Evolutionary conservation across 2,888 invertebrate genomes (phyloP), one percentile per base, ranked within the genome.

Genomic region (Pammene aurita): DNA sequence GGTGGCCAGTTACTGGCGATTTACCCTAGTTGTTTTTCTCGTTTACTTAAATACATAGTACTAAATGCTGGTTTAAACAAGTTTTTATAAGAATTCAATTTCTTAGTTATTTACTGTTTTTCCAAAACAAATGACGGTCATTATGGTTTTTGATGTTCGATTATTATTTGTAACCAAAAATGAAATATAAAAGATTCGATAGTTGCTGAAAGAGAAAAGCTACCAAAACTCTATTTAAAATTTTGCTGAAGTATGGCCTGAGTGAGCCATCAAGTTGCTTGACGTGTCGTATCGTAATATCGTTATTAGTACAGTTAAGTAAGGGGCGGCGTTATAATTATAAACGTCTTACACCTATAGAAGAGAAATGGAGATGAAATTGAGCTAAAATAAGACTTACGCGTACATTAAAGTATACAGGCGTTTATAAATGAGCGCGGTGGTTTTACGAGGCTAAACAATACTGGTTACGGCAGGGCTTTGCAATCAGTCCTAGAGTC

Each of bases 381-480:
- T 0, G 10, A 2, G 16, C 4, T 18, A 6, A 18, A 48, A 48
- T 16, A 26, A 48, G 11, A 13, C 26, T 50, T 34, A 34, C 9
- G 34, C 13, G 5, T 14, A 7, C 5, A 14, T 46, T 1, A 26
- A 26, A 2, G 26, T 1, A 2, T 54, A 4, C n/a, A n/a, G 54
- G 34, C 10, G 11, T 52, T 52, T 13, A 16, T 18, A 26, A 26
- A 11, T 18, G 11, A 6, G 18, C 50, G 5, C 13, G 5, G 11
- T 7, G 7, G 26, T 16, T 5, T 61, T 61, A 11, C 38, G 63
- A 63, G 68, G 68, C 68, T 68, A 63, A 38, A n/a, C 41, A 44
- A 52, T 57, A 63, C 50, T 57, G 41, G 42, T 60, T 55, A 54
- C 35, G 11, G 38, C n/a, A 63, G 10, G 18, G 13, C 41, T 35